These are phyloP conservation scores for Simalia tracyae DNA, from an alignment of 2,797 vertebrate species.

Conservation along the genomic window DNA sequence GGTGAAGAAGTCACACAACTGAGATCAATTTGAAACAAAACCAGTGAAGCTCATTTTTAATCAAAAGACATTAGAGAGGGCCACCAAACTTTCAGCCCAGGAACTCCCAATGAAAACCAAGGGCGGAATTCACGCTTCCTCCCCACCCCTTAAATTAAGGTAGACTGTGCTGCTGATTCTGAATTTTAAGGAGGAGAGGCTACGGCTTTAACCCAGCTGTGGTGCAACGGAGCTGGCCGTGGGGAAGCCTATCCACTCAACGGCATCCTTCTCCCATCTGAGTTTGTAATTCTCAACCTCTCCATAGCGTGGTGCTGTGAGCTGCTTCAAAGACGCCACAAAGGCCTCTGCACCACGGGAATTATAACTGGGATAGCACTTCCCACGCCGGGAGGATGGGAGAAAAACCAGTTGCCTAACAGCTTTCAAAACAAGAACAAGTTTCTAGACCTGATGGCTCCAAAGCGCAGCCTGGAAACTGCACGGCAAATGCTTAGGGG, in stretches of 20 bases:
- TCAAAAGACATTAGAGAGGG: background rate
- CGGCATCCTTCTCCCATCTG: too few species aligned
- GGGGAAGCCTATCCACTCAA: too few species aligned
- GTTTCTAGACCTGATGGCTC: background rate
- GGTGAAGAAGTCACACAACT: background rate
- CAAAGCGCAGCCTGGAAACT: background rate
- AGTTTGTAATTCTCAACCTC: background rate
- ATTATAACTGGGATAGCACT: background rate
- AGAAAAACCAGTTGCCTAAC: too few species aligned
- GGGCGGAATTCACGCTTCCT: background rate
- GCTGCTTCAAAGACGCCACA: background rate
- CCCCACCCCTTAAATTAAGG: background rate
- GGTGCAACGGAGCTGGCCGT: too few species aligned
- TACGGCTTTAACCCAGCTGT: too few species aligned
- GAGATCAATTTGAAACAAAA: background rate
- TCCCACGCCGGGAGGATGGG: rapidly evolving
- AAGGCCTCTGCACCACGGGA: background rate
- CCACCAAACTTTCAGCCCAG: background rate
- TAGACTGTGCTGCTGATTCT: too few species aligned
- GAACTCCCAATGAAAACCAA: background rate
- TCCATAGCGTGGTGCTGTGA: background rate
- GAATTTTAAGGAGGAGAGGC: too few species aligned
- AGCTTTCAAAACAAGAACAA: background rate
- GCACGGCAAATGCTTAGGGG: too few species aligned
- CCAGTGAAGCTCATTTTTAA: background rate